These are phyloP conservation scores for Eucera pruinosa DNA, from an alignment of 2,888 invertebrate genomes.

Conservation along the genomic window DNA sequence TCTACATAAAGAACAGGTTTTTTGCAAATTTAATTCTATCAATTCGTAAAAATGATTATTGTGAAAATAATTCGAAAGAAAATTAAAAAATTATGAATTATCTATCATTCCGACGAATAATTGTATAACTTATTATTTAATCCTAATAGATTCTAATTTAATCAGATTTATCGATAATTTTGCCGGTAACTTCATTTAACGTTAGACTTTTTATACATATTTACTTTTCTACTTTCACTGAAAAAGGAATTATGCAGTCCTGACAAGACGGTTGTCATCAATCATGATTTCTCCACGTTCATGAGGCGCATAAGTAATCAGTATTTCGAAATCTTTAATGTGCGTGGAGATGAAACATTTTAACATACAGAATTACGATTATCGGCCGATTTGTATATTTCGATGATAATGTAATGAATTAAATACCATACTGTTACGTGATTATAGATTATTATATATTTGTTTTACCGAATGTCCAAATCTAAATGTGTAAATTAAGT, in stretches of 20 bases:
- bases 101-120: neutral
- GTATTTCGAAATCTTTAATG: constrained; percentile 59
- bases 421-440: neutral
- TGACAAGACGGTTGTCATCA: constrained; percentile 44
- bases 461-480: constrained; percentile 10
- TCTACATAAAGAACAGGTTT: neutral
- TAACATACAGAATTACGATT: constrained; percentile 19
- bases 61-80: too few relatives aligned
- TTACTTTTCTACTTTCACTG: constrained; percentile 51
- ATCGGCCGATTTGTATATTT: neutral
- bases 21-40: neutral
- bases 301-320: constrained; percentile 62
- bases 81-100: neutral
- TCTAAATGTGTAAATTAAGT: constrained; percentile 16
- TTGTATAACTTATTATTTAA: neutral
- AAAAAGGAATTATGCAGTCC: constrained; percentile 53
- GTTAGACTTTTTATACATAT: too few relatives aligned
- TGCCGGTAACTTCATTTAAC: too few relatives aligned
- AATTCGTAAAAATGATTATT: neutral
- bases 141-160: neutral
- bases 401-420: constrained; percentile 6
- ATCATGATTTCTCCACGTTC: constrained; percentile 65
- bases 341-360: constrained; percentile 43
- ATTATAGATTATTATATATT: constrained; percentile 30
- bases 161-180: constrained; percentile 16